A percentile compares a stretch with the other conserved stretches of the same genome.
These are phyloP conservation scores for Ameiurus melas DNA, from an alignment of 2,113 vertebrate species.

Conservation along the genomic window DNA sequence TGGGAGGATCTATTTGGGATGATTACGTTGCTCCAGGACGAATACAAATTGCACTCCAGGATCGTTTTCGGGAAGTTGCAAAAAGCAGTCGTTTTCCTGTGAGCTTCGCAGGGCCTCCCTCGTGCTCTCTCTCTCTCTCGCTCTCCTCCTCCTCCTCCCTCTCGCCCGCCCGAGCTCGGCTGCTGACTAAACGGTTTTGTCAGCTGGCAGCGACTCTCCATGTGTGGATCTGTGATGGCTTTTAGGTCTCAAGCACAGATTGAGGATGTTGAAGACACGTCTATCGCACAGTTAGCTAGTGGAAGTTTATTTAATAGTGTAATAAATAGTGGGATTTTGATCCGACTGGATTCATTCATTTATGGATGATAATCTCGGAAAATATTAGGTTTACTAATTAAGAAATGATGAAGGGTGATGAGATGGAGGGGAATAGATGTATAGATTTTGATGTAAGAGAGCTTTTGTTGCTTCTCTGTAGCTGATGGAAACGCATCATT, in stretches of 20 bases:
- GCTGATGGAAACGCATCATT: background rate
- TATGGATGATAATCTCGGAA: background rate
- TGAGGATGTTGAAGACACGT: slow-evolving; percentile 44
- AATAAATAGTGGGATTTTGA: background rate
- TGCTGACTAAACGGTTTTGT: slow-evolving; percentile 85
- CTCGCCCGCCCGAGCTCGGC: slow-evolving; percentile 42
- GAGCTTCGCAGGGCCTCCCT: slow-evolving; percentile 25
- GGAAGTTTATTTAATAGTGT: background rate
- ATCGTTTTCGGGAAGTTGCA: slow-evolving; percentile 3
- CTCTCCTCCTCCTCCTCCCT: slow-evolving; percentile 43
- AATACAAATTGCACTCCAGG: slow-evolving; percentile 10
- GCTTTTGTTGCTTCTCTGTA: background rate
- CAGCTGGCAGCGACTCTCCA: slow-evolving; percentile 75
- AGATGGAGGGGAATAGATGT: background rate
- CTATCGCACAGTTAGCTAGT: slow-evolving; percentile 28
- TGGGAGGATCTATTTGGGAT: slow-evolving; percentile 1
- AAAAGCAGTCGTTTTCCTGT: slow-evolving; percentile 36
- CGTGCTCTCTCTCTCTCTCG: slow-evolving; percentile 5
- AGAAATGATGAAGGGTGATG: background rate
- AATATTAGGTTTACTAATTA: background rate
- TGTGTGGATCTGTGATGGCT: slow-evolving; percentile 75
- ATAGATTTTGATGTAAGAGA: background rate
- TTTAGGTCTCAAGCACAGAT: slow-evolving; percentile 60
- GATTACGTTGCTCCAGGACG: slow-evolving; percentile 19
- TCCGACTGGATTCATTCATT: background rate